Conservation (phyloP, 2,797 vertebrate species). For the Enteromius argenteus region DNA sequence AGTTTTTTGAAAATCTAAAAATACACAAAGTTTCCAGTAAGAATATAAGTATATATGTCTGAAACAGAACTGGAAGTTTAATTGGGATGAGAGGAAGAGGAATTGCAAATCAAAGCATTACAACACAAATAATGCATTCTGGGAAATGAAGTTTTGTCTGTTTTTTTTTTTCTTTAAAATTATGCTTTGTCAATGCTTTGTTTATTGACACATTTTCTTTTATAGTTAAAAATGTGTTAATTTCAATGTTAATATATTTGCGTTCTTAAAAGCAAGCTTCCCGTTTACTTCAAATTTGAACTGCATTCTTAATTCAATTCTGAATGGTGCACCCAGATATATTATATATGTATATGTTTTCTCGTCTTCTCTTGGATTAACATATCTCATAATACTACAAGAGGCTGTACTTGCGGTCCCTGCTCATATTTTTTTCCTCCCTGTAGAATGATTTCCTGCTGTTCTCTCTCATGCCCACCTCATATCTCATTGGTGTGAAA, state of each 20-base stretch:
- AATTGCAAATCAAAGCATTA: not conserved
- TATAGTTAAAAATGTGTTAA: not conserved
- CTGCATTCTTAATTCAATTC: not conserved
- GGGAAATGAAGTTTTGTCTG: not conserved
- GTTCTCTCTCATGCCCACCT: slow-evolving; percentile 5
- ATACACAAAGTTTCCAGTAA: not conserved
- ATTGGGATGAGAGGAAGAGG: not conserved
- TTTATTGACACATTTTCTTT: not conserved
- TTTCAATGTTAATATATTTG: not conserved
- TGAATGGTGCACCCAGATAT: not conserved
- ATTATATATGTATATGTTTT: not conserved
- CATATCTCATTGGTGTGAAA: slow-evolving; percentile 29
- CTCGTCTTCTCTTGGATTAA: slow-evolving; percentile 25
- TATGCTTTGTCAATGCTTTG: not conserved
- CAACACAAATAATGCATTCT: not conserved
- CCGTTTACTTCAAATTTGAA: not conserved
- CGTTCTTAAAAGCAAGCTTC: not conserved
- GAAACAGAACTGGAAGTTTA: not conserved
- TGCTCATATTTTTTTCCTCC: slow-evolving; percentile 24
- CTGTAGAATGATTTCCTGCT: slow-evolving; percentile 39
- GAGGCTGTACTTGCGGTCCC: slow-evolving; percentile 10
- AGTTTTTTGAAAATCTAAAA: not conserved
- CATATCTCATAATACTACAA: slow-evolving; percentile 40
- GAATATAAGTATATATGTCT: not conserved
- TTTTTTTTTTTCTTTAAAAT: not conserved